These are phyloP conservation scores for Pluvialis apricaria DNA, from an alignment of 2,113 vertebrate genomes.

Conservation along the genomic window DNA sequence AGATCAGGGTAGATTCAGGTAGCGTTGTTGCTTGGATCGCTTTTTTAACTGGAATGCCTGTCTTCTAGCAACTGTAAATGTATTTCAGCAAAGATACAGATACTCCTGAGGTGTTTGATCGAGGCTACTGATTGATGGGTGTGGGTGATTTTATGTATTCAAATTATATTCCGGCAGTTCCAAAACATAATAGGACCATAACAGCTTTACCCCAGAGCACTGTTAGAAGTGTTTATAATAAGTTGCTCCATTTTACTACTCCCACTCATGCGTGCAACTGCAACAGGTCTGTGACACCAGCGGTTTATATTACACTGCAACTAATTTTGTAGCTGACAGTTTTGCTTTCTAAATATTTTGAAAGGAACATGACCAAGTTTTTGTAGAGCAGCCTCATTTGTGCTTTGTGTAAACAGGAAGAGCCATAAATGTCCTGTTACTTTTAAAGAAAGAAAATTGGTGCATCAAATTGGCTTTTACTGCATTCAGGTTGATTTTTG, in stretches of 20 bases:
- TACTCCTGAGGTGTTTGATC: neutral
- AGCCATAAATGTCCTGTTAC: neutral
- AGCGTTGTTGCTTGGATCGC: fast-evolving
- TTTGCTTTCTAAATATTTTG: neutral
- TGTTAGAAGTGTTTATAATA: neutral
- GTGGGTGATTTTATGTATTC: slow-evolving; percentile 4
- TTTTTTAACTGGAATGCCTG: neutral
- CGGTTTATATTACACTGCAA: neutral
- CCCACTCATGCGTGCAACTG: slow-evolving; percentile 2
- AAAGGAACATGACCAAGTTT: neutral
- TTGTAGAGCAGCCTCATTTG: neutral
- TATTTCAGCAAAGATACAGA: neutral
- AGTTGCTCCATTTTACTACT: slow-evolving; percentile 34
- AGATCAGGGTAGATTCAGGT: neutral
- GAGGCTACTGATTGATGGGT: neutral
- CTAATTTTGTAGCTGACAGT: neutral
- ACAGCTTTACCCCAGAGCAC: neutral
- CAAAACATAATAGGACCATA: neutral
- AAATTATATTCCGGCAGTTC: neutral
- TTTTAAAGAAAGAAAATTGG: neutral
- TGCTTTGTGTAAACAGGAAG: neutral
- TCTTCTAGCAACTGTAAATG: neutral
- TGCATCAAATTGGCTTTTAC: neutral
- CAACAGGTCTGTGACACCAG: neutral
- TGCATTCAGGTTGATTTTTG: neutral